Evolutionary conservation across 2,797 vertebrate genomes (phyloP).

Genomic region (Scomberomorus guttatus): DNA sequence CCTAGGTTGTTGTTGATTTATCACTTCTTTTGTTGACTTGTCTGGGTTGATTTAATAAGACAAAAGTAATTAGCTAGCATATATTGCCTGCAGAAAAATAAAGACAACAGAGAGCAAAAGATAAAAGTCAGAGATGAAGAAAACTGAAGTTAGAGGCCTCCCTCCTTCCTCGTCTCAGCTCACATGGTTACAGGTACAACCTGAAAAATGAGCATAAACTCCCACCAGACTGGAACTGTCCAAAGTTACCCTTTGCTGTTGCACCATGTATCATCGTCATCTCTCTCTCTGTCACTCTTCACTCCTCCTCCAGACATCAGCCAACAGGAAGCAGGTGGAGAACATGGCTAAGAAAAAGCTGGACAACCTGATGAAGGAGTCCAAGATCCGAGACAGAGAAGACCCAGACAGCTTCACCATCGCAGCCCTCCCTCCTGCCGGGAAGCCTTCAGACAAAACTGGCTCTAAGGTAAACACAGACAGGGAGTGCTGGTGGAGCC

Average conservation of each 20-base stretch:
- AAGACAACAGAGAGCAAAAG: neutral
- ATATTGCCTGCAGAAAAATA: neutral
- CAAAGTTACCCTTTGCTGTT: neutral
- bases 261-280: neutral
- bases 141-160: neutral
- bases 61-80: too few species aligned
- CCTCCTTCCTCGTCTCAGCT: neutral
- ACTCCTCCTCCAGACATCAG: slow-evolving; percentile 85
- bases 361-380: slow-evolving; percentile 96
- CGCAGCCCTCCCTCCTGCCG: slow-evolving; percentile 84
- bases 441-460: slow-evolving; percentile 79
- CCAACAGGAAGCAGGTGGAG: slow-evolving; percentile 94
- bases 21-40: too few species aligned
- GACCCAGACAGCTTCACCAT: slow-evolving; percentile 93
- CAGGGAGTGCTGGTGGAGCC: neutral
- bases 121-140: neutral
- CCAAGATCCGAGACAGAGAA: slow-evolving; percentile 94
- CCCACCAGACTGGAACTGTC: neutral
- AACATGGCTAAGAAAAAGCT: slow-evolving; percentile 96
- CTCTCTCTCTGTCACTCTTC: neutral
- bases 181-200: too few species aligned
- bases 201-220: neutral
- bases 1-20: too few species aligned
- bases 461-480: slow-evolving; percentile 84
- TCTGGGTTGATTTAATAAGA: too few species aligned